Base-by-base conservation (phyloP, 2,113 vertebrate species). In the Sphyrna mokarran region DNA sequence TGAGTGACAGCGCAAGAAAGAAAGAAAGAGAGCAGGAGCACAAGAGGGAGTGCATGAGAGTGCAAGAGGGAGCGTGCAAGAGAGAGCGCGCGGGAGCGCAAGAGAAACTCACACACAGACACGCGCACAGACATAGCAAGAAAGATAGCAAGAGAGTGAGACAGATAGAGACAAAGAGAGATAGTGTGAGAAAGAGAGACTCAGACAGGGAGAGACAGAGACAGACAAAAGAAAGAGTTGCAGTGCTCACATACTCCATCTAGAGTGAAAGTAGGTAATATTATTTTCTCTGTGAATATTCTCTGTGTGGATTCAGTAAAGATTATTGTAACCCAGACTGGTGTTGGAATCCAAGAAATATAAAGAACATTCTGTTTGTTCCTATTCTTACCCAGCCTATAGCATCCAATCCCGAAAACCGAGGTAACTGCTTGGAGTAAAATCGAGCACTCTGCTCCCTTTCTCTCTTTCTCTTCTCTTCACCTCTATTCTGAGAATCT, bases 391-490 rank as follows among this genome's bases (percentile, higher is more conserved):
- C 98, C 98, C 97, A 98, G 96, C 98, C 97, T 91, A 98, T 96
- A 20, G 98, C 98, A 96, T 98, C 98, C 95, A 98, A 96, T 10
- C 97, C 97, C 0, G 97, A 97, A 97, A 98, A 98, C 68, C 66
- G 97, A 0, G 97, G 97, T 95, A 98, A 96, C 83, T 97, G 96
- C 4, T 97, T 5, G 80, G 96, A 96, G 87, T 95, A 97, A 94
- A 96, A 98, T 78, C 97, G 97, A 96, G 97, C 97, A 0, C 97
- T 97, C 66, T 95, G 95, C 66, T 96, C 97, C 95, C 96, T 96
- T 95, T 97, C 97, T 90, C 96, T 96, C 16, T 66, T n/a, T 37
- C 37, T 94, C 95, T 96, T 97, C 90, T 97, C 96, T 86, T 96
- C 97, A 14, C 97, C 97, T 8, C 96, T 97, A 83, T 96, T 97